phyloP scores from a whole-genome alignment of 2,113 vertebrate genomes.

The Sialia sialis region DNA sequence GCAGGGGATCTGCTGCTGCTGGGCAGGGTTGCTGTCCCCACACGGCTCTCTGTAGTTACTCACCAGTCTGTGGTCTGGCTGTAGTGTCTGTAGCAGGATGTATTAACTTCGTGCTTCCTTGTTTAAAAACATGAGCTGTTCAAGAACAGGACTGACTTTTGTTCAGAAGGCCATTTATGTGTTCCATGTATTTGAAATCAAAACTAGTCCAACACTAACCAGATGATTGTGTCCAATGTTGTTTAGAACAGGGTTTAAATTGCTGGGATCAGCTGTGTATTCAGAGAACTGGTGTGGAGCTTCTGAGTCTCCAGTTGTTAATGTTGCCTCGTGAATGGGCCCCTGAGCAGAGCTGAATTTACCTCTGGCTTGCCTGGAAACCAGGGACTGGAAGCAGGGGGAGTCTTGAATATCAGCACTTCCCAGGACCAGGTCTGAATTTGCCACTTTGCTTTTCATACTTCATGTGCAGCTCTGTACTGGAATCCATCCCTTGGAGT shows the following conservation, averaged over 20 bases:
- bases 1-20: slow-evolving; percentile 31
- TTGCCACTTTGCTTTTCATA: neutral
- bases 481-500: neutral
- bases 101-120: slow-evolving; percentile 73
- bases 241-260: neutral
- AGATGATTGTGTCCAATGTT: slow-evolving; percentile 1
- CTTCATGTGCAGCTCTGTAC: neutral
- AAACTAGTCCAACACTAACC: neutral
- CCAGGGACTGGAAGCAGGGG: neutral
- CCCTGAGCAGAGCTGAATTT: neutral
- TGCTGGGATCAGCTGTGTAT: neutral
- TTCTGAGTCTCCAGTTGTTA: neutral
- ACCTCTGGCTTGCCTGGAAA: neutral
- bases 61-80: neutral
- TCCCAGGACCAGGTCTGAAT: neutral
- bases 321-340: neutral
- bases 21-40: slow-evolving; percentile 68
- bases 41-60: slow-evolving; percentile 10
- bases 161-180: slow-evolving; percentile 76
- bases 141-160: slow-evolving; percentile 54
- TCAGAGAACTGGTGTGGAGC: neutral
- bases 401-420: neutral
- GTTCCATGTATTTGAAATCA: neutral
- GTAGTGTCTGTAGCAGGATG: slow-evolving; percentile 35
- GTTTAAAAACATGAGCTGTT: slow-evolving; percentile 50